phyloP scores from a whole-genome alignment of 2,888 invertebrate genomes.

The Calameuta filiformis region DNA sequence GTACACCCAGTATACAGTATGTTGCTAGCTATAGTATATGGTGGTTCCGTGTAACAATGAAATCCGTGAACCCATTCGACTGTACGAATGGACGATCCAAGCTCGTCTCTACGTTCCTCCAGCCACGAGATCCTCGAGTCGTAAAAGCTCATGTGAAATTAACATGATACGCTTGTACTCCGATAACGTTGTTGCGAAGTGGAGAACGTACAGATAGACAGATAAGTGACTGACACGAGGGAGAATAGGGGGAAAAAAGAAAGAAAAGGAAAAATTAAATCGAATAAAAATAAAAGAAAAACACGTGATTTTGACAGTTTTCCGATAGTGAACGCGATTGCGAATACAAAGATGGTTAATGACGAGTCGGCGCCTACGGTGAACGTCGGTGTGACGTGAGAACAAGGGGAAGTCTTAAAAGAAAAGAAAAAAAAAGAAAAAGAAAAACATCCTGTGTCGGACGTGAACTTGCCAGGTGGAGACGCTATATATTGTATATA shows the following conservation, averaged over 20 bases:
- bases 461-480: not conserved
- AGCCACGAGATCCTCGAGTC: not conserved
- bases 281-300: not conserved
- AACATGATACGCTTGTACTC: not conserved
- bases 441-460: not conserved
- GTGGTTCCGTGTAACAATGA: not conserved
- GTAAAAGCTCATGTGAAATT: not conserved
- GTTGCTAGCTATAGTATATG: too few species aligned
- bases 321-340: not conserved
- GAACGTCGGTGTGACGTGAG: not conserved
- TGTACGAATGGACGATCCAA: not conserved
- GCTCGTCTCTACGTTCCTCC: not conserved
- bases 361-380: not conserved
- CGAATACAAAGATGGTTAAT: not conserved
- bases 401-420: not conserved
- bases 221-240: not conserved
- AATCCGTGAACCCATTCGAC: not conserved
- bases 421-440: not conserved
- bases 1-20: too few species aligned
- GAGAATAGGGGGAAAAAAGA: not conserved
- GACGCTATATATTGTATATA: not conserved
- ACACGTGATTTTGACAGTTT: not conserved
- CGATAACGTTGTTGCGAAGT: not conserved
- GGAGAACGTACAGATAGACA: not conserved
- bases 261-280: not conserved